Conservation (phyloP, 2,888 invertebrate genomes). For the Pheosia tremula region DNA sequence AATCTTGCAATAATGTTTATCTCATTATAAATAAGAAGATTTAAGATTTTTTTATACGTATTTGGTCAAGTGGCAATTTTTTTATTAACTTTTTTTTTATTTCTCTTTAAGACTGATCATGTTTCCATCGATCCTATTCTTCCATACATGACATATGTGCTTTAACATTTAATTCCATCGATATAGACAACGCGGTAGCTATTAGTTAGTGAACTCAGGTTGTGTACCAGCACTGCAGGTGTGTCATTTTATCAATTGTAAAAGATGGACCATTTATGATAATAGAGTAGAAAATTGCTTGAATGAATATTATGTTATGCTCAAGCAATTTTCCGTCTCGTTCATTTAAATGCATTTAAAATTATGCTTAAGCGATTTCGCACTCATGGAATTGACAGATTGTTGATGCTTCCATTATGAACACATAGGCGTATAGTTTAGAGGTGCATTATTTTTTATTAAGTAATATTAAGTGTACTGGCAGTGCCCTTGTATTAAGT, state of each 20-base stretch:
- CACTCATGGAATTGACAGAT: conserved; percentile 81
- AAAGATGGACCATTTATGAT: conserved; percentile 78
- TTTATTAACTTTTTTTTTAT: conserved; percentile 28
- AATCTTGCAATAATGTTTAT: background rate
- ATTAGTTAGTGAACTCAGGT: conserved; percentile 58
- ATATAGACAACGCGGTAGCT: conserved; percentile 34
- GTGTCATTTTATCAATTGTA: conserved; percentile 78
- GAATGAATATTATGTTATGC: conserved; percentile 30
- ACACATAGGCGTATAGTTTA: conserved; percentile 51
- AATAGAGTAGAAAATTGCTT: conserved; percentile 58
- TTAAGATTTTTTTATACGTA: background rate
- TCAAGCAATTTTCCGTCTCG: conserved; percentile 60
- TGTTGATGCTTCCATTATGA: conserved; percentile 77
- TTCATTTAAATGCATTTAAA: conserved; percentile 58
- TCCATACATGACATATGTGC: conserved; percentile 37
- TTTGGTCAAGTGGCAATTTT: background rate
- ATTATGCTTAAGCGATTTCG: conserved; percentile 73
- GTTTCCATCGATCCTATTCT: conserved; percentile 48
- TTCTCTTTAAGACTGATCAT: conserved; percentile 48
- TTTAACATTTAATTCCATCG: conserved; percentile 36
- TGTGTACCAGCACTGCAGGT: conserved; percentile 66
- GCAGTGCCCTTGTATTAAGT: conserved; percentile 34
- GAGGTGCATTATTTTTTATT: conserved; percentile 53
- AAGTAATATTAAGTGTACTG: conserved; percentile 32
- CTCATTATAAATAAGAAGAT: background rate